A percentile compares a stretch with the other conserved stretches of the same genome.
Evolutionary conservation across 2,797 vertebrate species (phyloP).

Genomic region (Clarias platycephalus): DNA sequence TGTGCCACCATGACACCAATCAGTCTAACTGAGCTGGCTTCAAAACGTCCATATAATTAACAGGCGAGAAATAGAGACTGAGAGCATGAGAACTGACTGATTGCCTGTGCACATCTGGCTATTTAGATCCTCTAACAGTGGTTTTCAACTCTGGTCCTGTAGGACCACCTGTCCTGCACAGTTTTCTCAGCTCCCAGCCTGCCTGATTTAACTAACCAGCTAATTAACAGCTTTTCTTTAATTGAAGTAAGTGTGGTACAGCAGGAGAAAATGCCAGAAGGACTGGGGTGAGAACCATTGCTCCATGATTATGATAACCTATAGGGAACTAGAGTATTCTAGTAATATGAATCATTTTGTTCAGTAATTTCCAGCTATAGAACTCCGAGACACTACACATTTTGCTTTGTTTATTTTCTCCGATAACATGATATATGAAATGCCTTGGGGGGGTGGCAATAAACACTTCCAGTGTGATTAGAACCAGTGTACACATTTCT

Average conservation of each 20-base stretch:
- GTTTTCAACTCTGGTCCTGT: too few relatives aligned
- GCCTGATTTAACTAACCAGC: too few relatives aligned
- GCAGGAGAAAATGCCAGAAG: too few relatives aligned
- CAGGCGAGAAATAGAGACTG: conserved; percentile 25
- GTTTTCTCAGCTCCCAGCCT: too few relatives aligned
- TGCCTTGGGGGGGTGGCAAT: conserved; percentile 22
- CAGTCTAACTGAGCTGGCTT: conserved; percentile 29
- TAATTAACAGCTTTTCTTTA: too few relatives aligned
- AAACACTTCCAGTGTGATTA: conserved; percentile 38
- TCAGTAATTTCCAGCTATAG: conserved; percentile 35
- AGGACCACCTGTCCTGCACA: too few relatives aligned
- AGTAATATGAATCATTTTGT: conserved; percentile 41
- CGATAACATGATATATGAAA: conserved; percentile 30
- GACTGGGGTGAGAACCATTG: too few relatives aligned
- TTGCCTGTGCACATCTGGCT: conserved; percentile 42
- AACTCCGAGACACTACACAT: conserved; percentile 16
- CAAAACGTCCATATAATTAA: conserved; percentile 33
- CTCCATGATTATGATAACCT: conserved; percentile 62
- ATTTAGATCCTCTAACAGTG: conserved; percentile 68
- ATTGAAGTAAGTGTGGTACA: too few relatives aligned
- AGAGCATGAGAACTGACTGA: conserved; percentile 40
- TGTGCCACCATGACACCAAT: conserved; percentile 26
- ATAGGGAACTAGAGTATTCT: neutral
- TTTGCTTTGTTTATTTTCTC: conserved; percentile 18
- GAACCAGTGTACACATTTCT: conserved; percentile 34